Percentiles rank a stretch among this genome's conserved stretches.
These are phyloP conservation scores for Salticus scenicus DNA, from an alignment of 2,888 invertebrate genomes.

Conservation along the genomic window DNA sequence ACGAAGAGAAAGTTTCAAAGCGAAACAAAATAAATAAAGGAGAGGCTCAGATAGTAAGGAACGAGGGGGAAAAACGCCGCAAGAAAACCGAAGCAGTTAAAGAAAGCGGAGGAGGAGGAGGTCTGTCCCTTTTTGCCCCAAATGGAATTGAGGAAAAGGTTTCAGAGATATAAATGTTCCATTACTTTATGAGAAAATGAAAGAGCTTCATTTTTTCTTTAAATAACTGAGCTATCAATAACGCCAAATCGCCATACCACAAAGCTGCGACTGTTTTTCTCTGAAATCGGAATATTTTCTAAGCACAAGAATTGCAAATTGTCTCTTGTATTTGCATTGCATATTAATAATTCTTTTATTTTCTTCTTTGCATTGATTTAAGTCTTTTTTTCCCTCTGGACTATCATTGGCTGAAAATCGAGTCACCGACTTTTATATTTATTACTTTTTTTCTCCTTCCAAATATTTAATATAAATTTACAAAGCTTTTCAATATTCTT, in stretches of 20 bases:
- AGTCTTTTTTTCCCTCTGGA: neutral
- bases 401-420: neutral
- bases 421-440: neutral
- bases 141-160: slow-evolving; percentile 67
- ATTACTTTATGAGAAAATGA: slow-evolving; percentile 70
- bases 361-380: neutral
- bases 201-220: slow-evolving; percentile 63
- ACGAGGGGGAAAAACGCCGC: slow-evolving; percentile 59
- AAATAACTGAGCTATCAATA: slow-evolving; percentile 67
- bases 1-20: slow-evolving; percentile 70
- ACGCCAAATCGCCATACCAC: slow-evolving; percentile 21
- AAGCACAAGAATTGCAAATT: slow-evolving; percentile 36
- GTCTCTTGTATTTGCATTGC: slow-evolving; percentile 29
- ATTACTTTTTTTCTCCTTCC: neutral
- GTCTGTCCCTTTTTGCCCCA: slow-evolving; percentile 62
- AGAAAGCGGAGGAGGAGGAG: slow-evolving; percentile 45
- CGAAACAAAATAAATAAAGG: slow-evolving; percentile 69
- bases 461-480: slow-evolving; percentile 2
- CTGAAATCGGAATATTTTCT: slow-evolving; percentile 43
- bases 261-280: slow-evolving; percentile 43
- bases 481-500: neutral
- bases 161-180: slow-evolving; percentile 69
- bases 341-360: slow-evolving; percentile 50
- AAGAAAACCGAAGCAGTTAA: slow-evolving; percentile 69
- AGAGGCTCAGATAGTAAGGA: slow-evolving; percentile 55